phyloP scores from a whole-genome alignment of 1,140 invertebrate species.

The Cydia amplana region DNA sequence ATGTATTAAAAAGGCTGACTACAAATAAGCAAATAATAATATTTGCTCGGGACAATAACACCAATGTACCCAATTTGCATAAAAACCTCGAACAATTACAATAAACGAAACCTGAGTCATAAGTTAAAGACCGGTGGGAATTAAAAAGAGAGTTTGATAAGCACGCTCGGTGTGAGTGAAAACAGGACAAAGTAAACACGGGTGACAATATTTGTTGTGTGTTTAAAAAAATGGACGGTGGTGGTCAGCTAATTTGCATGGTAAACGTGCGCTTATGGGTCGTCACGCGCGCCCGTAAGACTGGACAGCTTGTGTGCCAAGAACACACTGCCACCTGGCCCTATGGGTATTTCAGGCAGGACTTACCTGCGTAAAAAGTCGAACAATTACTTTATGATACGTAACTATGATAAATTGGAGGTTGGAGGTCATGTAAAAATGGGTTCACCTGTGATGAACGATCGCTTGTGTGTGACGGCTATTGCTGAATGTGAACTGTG shows the following conservation, averaged over 20 bases:
- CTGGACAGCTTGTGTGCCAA: slow-evolving; percentile 44
- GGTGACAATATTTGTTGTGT: slow-evolving; percentile 62
- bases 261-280: slow-evolving; percentile 72
- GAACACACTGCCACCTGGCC: slow-evolving; percentile 39
- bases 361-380: not conserved
- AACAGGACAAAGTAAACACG: slow-evolving; percentile 57
- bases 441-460: not conserved
- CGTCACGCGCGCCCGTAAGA: slow-evolving; percentile 66
- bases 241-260: slow-evolving; percentile 71
- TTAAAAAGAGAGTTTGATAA: slow-evolving; percentile 37
- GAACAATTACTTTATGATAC: not conserved
- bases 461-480: not conserved
- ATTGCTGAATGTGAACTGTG: not conserved
- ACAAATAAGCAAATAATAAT: not conserved
- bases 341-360: not conserved
- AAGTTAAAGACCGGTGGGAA: slow-evolving; percentile 37
- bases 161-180: slow-evolving; percentile 42
- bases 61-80: slow-evolving; percentile 5
- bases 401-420: not conserved
- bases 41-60: not conserved
- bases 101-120: not conserved
- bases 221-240: slow-evolving; percentile 64
- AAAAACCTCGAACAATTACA: slow-evolving; percentile 3
- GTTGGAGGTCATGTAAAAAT: not conserved
- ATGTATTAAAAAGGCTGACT: not conserved